Conservation (phyloP, 2,113 vertebrate species). For the Cyrtonyx montezumae region DNA sequence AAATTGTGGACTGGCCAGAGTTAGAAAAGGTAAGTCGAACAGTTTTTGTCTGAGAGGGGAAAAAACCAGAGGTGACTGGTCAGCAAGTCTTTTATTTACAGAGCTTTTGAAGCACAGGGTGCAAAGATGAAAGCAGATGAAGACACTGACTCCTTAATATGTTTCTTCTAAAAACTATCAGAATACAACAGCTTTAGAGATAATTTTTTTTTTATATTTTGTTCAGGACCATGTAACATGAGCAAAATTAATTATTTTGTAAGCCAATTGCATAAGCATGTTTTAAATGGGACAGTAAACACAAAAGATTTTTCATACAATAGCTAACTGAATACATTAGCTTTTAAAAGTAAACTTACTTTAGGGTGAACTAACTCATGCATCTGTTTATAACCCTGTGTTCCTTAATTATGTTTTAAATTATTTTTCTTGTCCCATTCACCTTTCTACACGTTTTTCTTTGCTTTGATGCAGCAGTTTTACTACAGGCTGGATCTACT, state of each 20-base stretch:
- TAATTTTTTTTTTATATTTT: neutral
- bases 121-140: neutral
- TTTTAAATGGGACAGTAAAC: neutral
- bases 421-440: neutral
- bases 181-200: neutral
- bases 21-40: slow-evolving; percentile 74
- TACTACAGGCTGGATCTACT: neutral
- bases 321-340: neutral
- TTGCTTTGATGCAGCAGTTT: neutral
- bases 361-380: neutral
- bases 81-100: neutral
- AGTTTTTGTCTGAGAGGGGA: neutral
- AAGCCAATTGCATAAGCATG: neutral
- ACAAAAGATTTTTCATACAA: neutral
- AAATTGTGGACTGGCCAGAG: slow-evolving; percentile 80
- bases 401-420: neutral
- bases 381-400: neutral
- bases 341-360: neutral
- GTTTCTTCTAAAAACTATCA: neutral
- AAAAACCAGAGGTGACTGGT: neutral
- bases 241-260: neutral
- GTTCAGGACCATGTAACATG: neutral
- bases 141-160: neutral
- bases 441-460: neutral
- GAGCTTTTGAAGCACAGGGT: neutral